Base-by-base conservation (phyloP, 2,797 vertebrate species). In the Aratinga solstitialis region DNA sequence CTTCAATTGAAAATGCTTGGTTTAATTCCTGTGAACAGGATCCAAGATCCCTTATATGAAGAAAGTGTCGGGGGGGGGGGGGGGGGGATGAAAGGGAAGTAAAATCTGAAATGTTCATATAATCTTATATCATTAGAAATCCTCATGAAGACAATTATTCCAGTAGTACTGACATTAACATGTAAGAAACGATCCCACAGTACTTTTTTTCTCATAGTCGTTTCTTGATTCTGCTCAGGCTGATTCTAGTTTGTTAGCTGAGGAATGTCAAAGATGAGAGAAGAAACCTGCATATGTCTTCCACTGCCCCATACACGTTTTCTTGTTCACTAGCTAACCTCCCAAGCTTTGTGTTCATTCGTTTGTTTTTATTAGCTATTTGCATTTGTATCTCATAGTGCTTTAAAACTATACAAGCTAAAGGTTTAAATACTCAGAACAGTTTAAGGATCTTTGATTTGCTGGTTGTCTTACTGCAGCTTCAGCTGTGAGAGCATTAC, bases 301-400 rank as follows among this genome's bases (percentile, higher is more conserved):
- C 32, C 51, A 79, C 63, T 82, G 73, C 74, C 29, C 54, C 42
- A 4, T 26, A 40, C 32, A 3, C 0, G 0, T 75, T 90, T 84
- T 90, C 91, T 73, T 36, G 15, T 30, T 92, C 14, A 0, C 38
- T 65, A 86, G 38, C 77, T 89, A 82, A 74, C 13, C 36, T 72
- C 65, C 82, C 53, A 21, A 76, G 56, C 65, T 93, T 80, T 85
- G 38, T 65, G 51, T 58, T 84, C 4, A 0, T 48, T 68, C 56
- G 36, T 93, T 91, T 94, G 27, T 51, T 93, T 94, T 76, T 48
- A 45, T 51, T 45, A 82, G 59, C 36, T 71, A 7, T 88, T 96
- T 47, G 36, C 73, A 79, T 53, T 72, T 27, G 9, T 76, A 45
- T 76, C 59, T 76, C 43, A 54, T n/a, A 14, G 61, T 87, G 48